Percentiles rank a stretch among this genome's conserved stretches.
These are phyloP conservation scores for Chaetodon trifascialis DNA, from an alignment of 2,113 vertebrate genomes.

Conservation along the genomic window DNA sequence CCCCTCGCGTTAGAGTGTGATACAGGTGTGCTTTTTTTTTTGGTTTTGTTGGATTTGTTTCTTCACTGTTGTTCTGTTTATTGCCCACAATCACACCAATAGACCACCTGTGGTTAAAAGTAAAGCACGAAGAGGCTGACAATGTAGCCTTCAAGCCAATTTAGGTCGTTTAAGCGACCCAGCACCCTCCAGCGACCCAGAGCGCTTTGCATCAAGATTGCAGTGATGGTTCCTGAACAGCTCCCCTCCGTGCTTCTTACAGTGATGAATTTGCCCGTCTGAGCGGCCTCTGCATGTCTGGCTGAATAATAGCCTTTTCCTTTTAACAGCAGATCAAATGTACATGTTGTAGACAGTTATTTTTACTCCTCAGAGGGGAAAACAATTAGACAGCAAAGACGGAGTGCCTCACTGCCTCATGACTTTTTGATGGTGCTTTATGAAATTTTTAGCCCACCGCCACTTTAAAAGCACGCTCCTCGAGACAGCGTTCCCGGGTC, in stretches of 20 bases:
- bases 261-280: constrained; percentile 34
- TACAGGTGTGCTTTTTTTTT: constrained; percentile 35
- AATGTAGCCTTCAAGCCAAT: constrained; percentile 30
- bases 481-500: constrained; percentile 70
- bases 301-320: constrained; percentile 43
- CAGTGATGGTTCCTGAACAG: constrained; percentile 6
- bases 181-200: constrained; percentile 23
- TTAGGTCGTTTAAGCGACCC: constrained; percentile 16
- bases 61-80: constrained; percentile 36
- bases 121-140: constrained; percentile 15
- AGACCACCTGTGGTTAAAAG: constrained; percentile 22
- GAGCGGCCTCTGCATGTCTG: constrained; percentile 40
- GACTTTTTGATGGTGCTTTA: constrained; percentile 79
- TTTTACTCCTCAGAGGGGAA: constrained; percentile 58
- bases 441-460: constrained; percentile 79
- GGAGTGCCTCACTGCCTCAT: constrained; percentile 56
- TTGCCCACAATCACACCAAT: constrained; percentile 32
- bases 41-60: neutral
- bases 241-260: neutral
- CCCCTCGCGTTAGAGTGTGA: constrained; percentile 1
- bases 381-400: constrained; percentile 69
- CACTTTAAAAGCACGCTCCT: constrained; percentile 65
- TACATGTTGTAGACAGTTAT: constrained; percentile 58
- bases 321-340: constrained; percentile 59
- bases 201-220: constrained; percentile 2